Conservation (phyloP, 37 sponge, comb jelly and placozoan species). For the Beroe forskalii region DNA sequence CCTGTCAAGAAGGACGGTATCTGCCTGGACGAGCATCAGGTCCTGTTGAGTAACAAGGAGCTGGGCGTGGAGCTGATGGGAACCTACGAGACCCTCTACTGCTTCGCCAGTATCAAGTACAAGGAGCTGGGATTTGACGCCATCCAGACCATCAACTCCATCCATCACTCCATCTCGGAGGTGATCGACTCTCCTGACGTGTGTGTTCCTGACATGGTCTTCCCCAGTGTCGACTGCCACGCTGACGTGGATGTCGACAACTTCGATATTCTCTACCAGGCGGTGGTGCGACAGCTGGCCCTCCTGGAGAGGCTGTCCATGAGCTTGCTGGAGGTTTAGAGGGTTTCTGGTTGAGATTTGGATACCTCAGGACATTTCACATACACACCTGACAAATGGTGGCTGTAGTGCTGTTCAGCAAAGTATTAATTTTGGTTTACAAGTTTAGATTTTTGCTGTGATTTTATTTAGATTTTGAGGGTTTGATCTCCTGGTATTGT, state of each 20-base stretch:
- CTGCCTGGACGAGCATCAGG: constrained; percentile 45
- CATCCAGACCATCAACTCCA: not conserved
- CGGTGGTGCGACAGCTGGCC: not conserved
- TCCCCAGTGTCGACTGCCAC: not conserved
- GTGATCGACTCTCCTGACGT: not conserved
- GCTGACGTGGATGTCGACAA: not conserved
- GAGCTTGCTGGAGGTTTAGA: not conserved
- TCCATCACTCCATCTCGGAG: not conserved
- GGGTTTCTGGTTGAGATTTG: no score
- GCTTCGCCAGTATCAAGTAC: not conserved
- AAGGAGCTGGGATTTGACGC: not conserved
- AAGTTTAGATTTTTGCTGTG: no score
- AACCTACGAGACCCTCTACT: not conserved
- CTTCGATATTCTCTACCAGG: not conserved
- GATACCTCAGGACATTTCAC: no score
- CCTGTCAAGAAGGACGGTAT: constrained; percentile 67
- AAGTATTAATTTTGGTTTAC: no score
- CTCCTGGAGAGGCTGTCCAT: not conserved
- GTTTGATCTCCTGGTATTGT: no score
- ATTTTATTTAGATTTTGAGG: no score
- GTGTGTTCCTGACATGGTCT: not conserved
- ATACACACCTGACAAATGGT: no score
- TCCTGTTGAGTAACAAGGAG: not conserved
- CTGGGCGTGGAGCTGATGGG: not conserved
- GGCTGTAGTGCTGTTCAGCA: no score